Conservation (phyloP, 2,888 invertebrate species). For the Perithous albicinctus region DNA sequence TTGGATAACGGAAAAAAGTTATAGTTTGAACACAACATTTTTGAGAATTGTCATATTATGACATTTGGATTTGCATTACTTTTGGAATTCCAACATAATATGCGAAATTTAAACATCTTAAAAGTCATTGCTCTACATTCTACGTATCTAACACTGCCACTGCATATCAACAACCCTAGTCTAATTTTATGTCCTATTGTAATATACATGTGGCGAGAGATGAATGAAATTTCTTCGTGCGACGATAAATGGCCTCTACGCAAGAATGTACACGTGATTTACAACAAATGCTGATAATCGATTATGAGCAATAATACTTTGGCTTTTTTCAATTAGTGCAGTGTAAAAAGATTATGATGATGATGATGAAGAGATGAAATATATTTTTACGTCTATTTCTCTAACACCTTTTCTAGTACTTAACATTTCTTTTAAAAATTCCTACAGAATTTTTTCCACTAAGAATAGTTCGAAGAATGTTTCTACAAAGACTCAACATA, state of each 20-base stretch:
- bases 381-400: constrained; percentile 63
- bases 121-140: background rate
- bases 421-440: too few relatives aligned
- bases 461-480: too few relatives aligned
- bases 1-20: too few relatives aligned
- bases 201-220: background rate
- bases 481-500: background rate
- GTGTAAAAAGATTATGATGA: constrained; percentile 33
- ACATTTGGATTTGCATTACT: background rate
- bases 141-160: background rate
- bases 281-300: background rate
- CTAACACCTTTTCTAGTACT: background rate
- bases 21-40: too few relatives aligned
- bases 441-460: too few relatives aligned
- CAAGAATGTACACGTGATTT: background rate
- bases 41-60: too few relatives aligned
- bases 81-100: background rate
- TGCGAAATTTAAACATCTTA: background rate
- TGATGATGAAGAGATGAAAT: constrained; percentile 62
- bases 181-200: constrained; percentile 17
- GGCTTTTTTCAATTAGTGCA: background rate
- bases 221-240: background rate
- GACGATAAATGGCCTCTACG: background rate
- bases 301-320: constrained; percentile 2
- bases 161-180: constrained; percentile 36